phyloP scores from a whole-genome alignment of 2,797 vertebrate genomes.

The Galagoides demidoff region DNA sequence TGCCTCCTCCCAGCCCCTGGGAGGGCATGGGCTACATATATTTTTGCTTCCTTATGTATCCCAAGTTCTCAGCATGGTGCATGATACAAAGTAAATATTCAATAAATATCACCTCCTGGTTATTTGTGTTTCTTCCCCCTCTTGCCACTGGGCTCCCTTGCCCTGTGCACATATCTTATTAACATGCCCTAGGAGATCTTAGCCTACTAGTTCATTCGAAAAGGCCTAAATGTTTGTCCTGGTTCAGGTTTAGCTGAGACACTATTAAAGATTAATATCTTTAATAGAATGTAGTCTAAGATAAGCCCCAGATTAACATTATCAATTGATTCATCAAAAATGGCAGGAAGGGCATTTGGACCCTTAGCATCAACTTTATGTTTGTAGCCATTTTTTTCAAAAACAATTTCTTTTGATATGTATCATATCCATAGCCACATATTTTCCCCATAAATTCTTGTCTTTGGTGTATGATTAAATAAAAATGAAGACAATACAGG shows the following conservation, averaged over 20 bases:
- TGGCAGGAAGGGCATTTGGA: neutral
- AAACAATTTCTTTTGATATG: neutral
- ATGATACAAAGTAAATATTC: neutral
- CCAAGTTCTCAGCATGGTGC: neutral
- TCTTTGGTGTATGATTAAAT: neutral
- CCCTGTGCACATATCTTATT: neutral
- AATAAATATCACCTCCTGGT: neutral
- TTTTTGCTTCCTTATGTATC: neutral
- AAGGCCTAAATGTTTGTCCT: neutral
- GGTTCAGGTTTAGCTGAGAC: neutral
- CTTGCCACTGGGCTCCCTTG: neutral
- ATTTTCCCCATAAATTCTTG: neutral
- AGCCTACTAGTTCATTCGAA: neutral
- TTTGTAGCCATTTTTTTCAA: neutral
- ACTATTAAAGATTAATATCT: neutral
- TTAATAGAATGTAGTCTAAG: neutral
- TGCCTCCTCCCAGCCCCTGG: neutral
- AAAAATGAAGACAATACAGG: neutral
- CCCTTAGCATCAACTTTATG: neutral
- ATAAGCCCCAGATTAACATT: neutral
- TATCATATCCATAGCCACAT: neutral
- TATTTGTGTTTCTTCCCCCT: neutral
- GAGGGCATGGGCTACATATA: neutral
- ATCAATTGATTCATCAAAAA: neutral
- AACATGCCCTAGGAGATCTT: neutral